Percentiles rank a stretch among this genome's conserved stretches.
Conservation (phyloP, 2,113 vertebrate species). For the Pseudolaguvia tuberculata region DNA sequence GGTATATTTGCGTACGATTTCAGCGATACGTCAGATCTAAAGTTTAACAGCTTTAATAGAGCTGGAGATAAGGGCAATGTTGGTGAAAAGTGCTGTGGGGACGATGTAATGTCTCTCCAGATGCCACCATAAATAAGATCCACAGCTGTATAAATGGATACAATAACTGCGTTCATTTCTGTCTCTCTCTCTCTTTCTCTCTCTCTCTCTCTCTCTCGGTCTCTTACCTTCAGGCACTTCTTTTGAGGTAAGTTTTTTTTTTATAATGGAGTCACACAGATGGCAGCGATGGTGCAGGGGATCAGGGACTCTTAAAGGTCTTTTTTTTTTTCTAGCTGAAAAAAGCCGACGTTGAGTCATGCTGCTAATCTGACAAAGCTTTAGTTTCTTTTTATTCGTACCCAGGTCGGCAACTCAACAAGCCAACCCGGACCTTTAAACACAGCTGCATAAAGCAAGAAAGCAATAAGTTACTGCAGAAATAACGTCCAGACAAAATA, state of each 20-base stretch:
- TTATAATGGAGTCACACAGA: too few species aligned
- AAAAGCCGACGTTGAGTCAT: too few species aligned
- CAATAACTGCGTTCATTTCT: not conserved
- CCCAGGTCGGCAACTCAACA: too few species aligned
- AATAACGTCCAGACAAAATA: too few species aligned
- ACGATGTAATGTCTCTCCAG: not conserved
- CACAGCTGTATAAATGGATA: conserved; percentile 2
- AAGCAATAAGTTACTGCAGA: not conserved
- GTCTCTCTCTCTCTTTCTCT: not conserved
- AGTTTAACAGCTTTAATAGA: not conserved
- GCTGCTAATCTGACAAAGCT: too few species aligned
- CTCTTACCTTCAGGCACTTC: too few species aligned
- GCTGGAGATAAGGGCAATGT: not conserved
- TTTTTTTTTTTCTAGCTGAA: too few species aligned
- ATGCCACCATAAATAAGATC: not conserved
- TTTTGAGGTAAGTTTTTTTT: not conserved
- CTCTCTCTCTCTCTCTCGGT: not conserved
- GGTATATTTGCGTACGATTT: not conserved
- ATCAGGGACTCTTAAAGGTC: conserved; percentile 1
- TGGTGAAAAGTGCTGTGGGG: not conserved
- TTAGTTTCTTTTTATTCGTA: too few species aligned
- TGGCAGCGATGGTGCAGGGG: too few species aligned
- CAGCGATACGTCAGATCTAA: not conserved
- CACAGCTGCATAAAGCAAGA: not conserved
- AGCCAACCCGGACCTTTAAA: not conserved